phyloP scores from a whole-genome alignment of 2,888 invertebrate genomes.

The Teinopalpus imperialis region DNA sequence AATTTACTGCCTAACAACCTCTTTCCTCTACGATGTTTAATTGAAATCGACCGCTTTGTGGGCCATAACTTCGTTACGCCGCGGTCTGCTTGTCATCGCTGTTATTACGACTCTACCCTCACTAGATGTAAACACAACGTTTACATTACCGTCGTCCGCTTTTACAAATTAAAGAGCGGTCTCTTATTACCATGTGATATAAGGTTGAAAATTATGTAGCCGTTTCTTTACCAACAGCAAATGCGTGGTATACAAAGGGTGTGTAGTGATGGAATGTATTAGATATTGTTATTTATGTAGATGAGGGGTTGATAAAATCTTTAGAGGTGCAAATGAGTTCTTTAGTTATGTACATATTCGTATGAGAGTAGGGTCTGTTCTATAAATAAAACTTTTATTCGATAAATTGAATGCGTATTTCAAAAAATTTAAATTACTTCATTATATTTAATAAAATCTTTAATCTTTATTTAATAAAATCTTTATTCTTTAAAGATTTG shows the following conservation, averaged over 20 bases:
- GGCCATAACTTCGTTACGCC: conserved; percentile 49
- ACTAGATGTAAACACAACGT: conserved; percentile 24
- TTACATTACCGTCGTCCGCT: neutral
- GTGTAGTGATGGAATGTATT: conserved; percentile 34
- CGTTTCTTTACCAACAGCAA: neutral
- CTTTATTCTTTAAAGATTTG: too few species aligned
- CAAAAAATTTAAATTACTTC: too few species aligned
- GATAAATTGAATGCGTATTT: too few species aligned
- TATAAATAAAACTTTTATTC: too few species aligned
- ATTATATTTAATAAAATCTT: too few species aligned
- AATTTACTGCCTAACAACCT: conserved; percentile 50
- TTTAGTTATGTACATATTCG: too few species aligned
- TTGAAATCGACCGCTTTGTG: conserved; percentile 54
- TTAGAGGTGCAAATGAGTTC: conserved; percentile 34
- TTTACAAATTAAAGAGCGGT: neutral
- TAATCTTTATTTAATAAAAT: too few species aligned
- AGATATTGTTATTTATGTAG: conserved; percentile 42
- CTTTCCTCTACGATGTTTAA: conserved; percentile 43
- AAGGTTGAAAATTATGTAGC: conserved; percentile 11
- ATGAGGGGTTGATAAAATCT: conserved; percentile 36
- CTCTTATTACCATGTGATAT: neutral
- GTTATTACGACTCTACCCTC: conserved; percentile 34
- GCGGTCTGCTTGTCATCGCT: conserved; percentile 42
- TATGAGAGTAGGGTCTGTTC: too few species aligned
- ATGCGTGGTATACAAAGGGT: conserved; percentile 28